phyloP scores from a whole-genome alignment of 2,888 invertebrate species.

The Xestia sexstrigata region DNA sequence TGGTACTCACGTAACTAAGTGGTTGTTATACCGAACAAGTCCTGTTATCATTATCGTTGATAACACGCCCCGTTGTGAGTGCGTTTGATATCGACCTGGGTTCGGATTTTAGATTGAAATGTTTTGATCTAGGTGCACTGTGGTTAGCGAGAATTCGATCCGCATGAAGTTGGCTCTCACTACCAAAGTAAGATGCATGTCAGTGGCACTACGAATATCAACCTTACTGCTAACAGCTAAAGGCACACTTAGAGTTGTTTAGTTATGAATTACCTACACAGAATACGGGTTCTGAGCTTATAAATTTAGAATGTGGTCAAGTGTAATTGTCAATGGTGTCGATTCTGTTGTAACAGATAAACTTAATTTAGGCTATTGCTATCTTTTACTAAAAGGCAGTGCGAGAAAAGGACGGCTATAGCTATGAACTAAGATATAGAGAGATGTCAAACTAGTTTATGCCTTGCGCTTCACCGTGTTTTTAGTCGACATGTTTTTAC shows the following conservation, averaged over 20 bases:
- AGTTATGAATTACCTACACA: not conserved
- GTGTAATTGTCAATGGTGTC: no score
- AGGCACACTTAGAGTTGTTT: not conserved
- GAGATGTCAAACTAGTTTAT: no score
- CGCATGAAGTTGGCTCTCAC: not conserved
- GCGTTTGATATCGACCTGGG: slow-evolving; percentile 68
- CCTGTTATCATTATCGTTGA: slow-evolving; percentile 80
- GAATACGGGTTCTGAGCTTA: not conserved
- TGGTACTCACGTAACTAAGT: slow-evolving; percentile 76
- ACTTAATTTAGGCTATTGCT: no score
- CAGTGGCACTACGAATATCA: not conserved
- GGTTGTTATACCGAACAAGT: slow-evolving; percentile 74
- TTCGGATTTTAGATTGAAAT: slow-evolving; percentile 58
- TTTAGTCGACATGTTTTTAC: no score
- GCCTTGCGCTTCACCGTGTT: no score
- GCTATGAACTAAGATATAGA: no score
- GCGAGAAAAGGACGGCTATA: no score
- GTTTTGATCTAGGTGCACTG: slow-evolving; percentile 40
- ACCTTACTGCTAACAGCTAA: not conserved
- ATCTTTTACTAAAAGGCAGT: no score
- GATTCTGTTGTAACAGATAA: no score
- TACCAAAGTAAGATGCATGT: not conserved
- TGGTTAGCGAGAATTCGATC: not conserved
- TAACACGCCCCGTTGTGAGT: slow-evolving; percentile 66
- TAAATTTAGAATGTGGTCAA: not conserved